Evolutionary conservation across 2,888 invertebrate species (phyloP).

Genomic region (Drosophila hamatofila): DNA sequence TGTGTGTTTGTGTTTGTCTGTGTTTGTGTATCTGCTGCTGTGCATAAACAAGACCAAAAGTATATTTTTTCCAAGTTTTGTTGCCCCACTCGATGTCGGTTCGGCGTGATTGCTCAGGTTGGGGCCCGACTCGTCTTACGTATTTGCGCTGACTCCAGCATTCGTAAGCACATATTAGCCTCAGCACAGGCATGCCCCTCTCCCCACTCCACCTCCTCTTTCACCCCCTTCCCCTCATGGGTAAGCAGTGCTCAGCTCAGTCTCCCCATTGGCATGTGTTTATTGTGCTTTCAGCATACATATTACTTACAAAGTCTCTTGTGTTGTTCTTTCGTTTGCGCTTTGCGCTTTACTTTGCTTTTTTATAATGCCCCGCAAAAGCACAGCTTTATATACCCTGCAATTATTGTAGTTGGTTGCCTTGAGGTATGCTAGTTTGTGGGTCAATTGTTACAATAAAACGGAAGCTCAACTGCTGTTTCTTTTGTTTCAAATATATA

Average conservation of each 20-base stretch:
- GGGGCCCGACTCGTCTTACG: slow-evolving; percentile 46
- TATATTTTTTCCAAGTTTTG: slow-evolving; percentile 53
- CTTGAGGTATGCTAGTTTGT: not conserved
- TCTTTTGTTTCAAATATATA: not conserved
- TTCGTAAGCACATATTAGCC: slow-evolving; percentile 11
- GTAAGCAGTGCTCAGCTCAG: slow-evolving; percentile 10
- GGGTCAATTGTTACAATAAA: no score
- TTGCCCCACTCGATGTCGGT: slow-evolving; percentile 46
- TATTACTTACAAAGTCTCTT: slow-evolving; percentile 75
- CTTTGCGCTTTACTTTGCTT: slow-evolving; percentile 40
- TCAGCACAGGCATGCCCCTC: not conserved
- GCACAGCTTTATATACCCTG: slow-evolving; percentile 57
- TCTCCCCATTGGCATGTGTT: slow-evolving; percentile 39
- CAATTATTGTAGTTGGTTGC: not conserved
- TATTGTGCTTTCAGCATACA: slow-evolving; percentile 73
- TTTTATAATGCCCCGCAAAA: slow-evolving; percentile 55
- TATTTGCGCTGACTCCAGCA: slow-evolving; percentile 50
- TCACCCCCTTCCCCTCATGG: not conserved
- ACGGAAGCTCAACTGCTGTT: no score
- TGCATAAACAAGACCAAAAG: slow-evolving; percentile 69
- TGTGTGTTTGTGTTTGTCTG: slow-evolving; percentile 27
- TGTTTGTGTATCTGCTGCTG: slow-evolving; percentile 59
- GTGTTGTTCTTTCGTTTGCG: slow-evolving; percentile 60
- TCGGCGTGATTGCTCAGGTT: slow-evolving; percentile 78
- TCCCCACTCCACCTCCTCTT: not conserved